Base-by-base conservation (phyloP, 1,140 invertebrate genomes). In the Micrasema minimum region DNA sequence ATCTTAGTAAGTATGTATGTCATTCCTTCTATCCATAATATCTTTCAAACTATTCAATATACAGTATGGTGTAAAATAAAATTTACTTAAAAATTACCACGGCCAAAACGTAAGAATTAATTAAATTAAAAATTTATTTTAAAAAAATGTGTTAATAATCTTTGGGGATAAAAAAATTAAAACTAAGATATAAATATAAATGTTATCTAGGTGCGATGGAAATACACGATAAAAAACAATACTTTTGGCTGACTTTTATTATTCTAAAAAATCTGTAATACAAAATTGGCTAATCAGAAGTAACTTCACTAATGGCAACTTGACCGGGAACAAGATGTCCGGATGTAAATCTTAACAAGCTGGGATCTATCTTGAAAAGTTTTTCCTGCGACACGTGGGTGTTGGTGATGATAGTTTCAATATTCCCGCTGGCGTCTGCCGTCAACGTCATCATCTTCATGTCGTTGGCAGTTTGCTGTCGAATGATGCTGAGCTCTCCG, bases 351-450 rank as follows among this genome's bases (percentile, higher is more conserved):
- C 80, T 79, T 9, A 82, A 70, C 68, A 81, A 72, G 65, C 77
- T 80, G 64, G 82, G 79, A 66, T 82, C 80, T n/a, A 82, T 73
- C 43, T 82, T 78, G 69, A 80, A 82, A 11, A 83, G 65, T 72
- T 81, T 82, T 6, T 81, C 77, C 10, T 77, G 78, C 12, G 77
- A 77, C 14, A 78, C 76, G 35, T 62, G 57, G 0, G 68, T 64
- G 50, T 74, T 70, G 11, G 72, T 68, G 5, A 81, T 78, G 59
- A 80, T 55, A 46, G 62, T 16, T 51, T 43, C 50, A 12, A 65
- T 48, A 46, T 59, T 55, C 2, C 71, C 35, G 9, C 59, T 72
- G 0, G 50, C 65, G 14, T 77, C 74, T 53, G 74, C 75, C 0
- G 76, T 74, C 0, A 78, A 66, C 1, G 78, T 69, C 12, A 76